Percentiles rank a stretch among this genome's conserved stretches.
phyloP scores from a whole-genome alignment of 2,113 vertebrate species.

The Rhabdomys dilectus region DNA sequence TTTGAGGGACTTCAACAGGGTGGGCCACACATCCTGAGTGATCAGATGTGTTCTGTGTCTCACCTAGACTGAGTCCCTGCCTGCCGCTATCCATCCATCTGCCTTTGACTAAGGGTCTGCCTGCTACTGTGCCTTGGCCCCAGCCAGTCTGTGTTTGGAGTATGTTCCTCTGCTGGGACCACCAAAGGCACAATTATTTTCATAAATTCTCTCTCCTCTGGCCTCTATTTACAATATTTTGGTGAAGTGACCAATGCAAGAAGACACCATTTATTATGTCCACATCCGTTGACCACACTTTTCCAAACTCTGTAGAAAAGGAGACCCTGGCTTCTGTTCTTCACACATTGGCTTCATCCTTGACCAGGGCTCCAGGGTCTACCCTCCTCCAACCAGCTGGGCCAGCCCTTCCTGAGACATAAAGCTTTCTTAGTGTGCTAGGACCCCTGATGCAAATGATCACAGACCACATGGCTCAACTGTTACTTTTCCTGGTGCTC shows the following conservation, averaged over 20 bases:
- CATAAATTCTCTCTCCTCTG: neutral
- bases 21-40: no score
- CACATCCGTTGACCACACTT: neutral
- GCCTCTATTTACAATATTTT: neutral
- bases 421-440: neutral
- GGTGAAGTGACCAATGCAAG: neutral
- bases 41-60: no score
- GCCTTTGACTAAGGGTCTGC: neutral
- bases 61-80: neutral
- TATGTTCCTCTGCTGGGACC: neutral
- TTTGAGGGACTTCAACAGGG: neutral
- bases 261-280: neutral
- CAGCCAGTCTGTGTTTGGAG: neutral
- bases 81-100: neutral
- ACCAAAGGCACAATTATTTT: neutral
- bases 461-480: neutral
- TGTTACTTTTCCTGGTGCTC: neutral
- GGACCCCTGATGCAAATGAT: neutral
- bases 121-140: neutral
- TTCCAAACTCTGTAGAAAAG: neutral
- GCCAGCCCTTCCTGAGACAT: neutral
- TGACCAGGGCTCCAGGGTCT: neutral
- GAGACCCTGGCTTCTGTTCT: neutral
- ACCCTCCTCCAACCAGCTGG: neutral
- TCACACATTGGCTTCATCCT: neutral